Conservation (phyloP, 2,113 vertebrate genomes). For the mouse (Mus musculus) region GRCm39 chr4:87608001-87608500, state of each 20-base stretch:
- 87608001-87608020: constrained; percentile 19
- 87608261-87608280: not conserved
- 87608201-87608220: not conserved
- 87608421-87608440: not conserved
- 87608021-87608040: constrained; percentile 9
- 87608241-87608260: not conserved
- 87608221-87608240: not conserved
- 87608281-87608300: not conserved
- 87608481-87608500: not conserved
- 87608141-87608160: not conserved
- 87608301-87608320: not conserved
- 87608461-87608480: not conserved
- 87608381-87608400: not conserved
- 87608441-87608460: not conserved
- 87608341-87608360: not conserved
- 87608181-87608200: not conserved
- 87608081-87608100: constrained; percentile 8
- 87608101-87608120: constrained; percentile 1
- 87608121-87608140: not conserved
- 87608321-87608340: not conserved
- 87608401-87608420: not conserved
- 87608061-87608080: not conserved
- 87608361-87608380: not conserved
- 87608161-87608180: not conserved
- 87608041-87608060: not conserved